Conservation (phyloP, 1,140 invertebrate genomes). For the Danaus plexippus region DNA sequence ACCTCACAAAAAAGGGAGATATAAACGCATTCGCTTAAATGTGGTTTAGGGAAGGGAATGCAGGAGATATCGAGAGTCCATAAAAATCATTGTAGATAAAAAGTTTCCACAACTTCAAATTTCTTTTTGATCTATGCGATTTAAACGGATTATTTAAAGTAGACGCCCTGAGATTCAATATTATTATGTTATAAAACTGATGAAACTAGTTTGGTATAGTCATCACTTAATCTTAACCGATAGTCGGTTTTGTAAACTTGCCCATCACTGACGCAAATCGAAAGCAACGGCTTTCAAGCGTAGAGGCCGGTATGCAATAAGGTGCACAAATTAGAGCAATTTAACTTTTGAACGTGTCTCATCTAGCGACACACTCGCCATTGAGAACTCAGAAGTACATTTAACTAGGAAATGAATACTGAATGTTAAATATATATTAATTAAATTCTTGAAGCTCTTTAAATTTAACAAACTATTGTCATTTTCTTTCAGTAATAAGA, state of each 20-base stretch:
- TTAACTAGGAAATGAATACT: conserved; percentile 33
- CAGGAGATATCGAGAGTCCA: conserved; percentile 17
- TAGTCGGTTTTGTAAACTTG: neutral
- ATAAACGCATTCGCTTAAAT: conserved; percentile 44
- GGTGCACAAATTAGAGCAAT: conserved; percentile 66
- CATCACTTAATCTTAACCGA: too few relatives aligned
- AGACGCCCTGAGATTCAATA: too few relatives aligned
- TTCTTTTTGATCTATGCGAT: too few relatives aligned
- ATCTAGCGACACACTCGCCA: conserved; percentile 28
- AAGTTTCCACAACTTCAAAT: too few relatives aligned
- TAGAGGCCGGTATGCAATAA: conserved; percentile 55
- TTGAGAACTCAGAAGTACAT: conserved; percentile 19
- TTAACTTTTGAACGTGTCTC: conserved; percentile 64
- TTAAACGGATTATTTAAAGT: too few relatives aligned
- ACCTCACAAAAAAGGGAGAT: conserved; percentile 47
- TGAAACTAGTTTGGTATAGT: too few relatives aligned
- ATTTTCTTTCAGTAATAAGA: too few relatives aligned
- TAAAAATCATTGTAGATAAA: too few relatives aligned
- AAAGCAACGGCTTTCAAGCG: conserved; percentile 47
- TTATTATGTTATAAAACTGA: too few relatives aligned
- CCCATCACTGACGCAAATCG: conserved; percentile 42
- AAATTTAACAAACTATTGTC: too few relatives aligned
- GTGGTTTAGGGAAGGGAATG: conserved; percentile 18
- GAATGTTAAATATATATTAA: too few relatives aligned
- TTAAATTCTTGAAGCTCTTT: too few relatives aligned